Evolutionary conservation across 2,797 vertebrate genomes (phyloP).

Genomic region (Darevskia nairensis): DNA sequence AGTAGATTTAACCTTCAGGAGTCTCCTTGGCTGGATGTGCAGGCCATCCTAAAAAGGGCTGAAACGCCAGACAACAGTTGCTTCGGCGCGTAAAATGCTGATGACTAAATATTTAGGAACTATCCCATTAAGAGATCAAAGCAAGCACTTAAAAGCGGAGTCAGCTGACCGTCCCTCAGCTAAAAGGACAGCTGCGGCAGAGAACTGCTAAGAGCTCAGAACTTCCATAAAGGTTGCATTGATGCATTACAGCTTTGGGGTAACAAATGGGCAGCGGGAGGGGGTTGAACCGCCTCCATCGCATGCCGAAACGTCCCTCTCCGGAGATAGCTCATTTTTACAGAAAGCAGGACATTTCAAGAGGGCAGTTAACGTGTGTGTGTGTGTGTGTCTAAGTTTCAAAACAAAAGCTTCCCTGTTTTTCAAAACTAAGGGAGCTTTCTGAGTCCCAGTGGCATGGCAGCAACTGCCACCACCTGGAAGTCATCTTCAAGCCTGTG

Average conservation of each 20-base stretch:
- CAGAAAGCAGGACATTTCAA: background rate
- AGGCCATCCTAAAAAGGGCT: constrained; percentile 21
- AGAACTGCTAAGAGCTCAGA: background rate
- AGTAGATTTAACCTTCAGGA: constrained; percentile 43
- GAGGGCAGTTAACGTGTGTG: background rate
- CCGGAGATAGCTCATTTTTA: constrained; percentile 1
- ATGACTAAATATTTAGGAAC: constrained; percentile 54
- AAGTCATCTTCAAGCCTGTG: background rate
- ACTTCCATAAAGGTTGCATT: background rate
- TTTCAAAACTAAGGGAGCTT: background rate
- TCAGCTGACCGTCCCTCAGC: constrained; percentile 1
- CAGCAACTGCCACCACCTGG: background rate
- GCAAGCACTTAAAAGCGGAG: constrained; percentile 9
- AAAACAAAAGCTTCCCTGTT: background rate
- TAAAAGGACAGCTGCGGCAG: constrained; percentile 2
- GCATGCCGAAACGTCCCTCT: background rate
- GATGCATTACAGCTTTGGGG: background rate
- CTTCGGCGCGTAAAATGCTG: constrained; percentile 18
- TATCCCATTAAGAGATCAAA: constrained; percentile 31
- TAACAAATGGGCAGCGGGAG: background rate
- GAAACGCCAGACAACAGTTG: background rate
- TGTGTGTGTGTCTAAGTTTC: background rate
- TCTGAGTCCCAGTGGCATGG: background rate
- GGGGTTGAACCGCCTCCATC: accelerated
- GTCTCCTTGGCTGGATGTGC: constrained; percentile 28